phyloP scores from a whole-genome alignment of 2,797 vertebrate genomes.

The Furcifer pardalis region DNA sequence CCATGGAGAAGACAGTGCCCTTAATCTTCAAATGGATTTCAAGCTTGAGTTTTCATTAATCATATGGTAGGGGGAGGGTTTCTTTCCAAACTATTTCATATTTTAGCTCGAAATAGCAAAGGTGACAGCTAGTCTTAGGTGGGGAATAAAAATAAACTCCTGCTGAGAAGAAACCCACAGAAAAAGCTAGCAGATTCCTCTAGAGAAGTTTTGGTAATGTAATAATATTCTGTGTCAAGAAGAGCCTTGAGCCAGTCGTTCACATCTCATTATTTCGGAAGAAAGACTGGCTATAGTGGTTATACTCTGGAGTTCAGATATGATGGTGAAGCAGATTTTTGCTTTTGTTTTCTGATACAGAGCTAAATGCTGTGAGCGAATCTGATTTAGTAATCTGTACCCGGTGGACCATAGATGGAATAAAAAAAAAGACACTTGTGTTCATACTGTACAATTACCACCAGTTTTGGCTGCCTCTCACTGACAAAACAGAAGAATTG shows the following conservation, averaged over 20 bases:
- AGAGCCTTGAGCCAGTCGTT: constrained; percentile 39
- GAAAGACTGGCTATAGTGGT: background rate
- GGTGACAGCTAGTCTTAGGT: constrained; percentile 39
- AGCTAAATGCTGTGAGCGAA: background rate
- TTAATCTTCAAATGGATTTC: constrained; percentile 60
- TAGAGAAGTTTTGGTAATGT: constrained; percentile 3
- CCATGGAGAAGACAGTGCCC: constrained; percentile 36
- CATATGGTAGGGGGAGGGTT: background rate
- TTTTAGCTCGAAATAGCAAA: constrained; percentile 51
- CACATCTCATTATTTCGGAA: constrained; percentile 43
- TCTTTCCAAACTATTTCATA: constrained; percentile 43
- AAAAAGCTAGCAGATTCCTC: constrained; percentile 43
- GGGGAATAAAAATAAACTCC: constrained; percentile 43
- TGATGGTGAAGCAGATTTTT: constrained; percentile 17
- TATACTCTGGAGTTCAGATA: constrained; percentile 7
- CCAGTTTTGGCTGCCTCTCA: background rate
- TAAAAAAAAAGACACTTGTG: background rate
- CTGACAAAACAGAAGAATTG: background rate
- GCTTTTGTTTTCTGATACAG: background rate
- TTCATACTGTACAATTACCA: background rate
- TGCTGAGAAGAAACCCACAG: constrained; percentile 36
- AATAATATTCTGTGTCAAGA: constrained; percentile 28
- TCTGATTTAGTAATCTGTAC: background rate
- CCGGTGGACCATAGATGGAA: background rate
- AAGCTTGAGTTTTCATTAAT: constrained; percentile 59